A percentile compares a stretch with the other conserved stretches of the same genome.
Evolutionary conservation across 1,140 invertebrate species (phyloP).

Genomic region (Macrocentrus cingulum): DNA sequence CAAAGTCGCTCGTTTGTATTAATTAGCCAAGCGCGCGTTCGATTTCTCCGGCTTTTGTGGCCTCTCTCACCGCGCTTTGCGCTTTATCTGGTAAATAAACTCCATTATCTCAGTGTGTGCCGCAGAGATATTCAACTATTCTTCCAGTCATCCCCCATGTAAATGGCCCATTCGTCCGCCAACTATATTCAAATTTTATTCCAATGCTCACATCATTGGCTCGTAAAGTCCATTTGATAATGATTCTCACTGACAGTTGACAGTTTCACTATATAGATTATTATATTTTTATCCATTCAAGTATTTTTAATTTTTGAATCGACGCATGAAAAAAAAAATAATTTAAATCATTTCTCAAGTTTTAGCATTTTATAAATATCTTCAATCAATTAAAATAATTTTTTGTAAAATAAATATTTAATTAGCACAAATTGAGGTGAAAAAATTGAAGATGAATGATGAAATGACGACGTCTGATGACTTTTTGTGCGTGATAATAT

Average conservation of each 20-base stretch:
- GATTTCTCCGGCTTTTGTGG: constrained; percentile 31
- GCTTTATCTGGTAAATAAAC: not conserved
- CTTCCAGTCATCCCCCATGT: too few species aligned
- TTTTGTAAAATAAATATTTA: too few species aligned
- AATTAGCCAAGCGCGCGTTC: constrained; percentile 38
- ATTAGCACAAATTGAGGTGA: not conserved
- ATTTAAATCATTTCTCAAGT: too few species aligned
- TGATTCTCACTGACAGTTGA: not conserved
- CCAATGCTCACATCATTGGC: not conserved
- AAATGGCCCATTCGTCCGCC: too few species aligned
- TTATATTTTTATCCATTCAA: not conserved
- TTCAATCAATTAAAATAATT: too few species aligned
- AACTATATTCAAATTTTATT: constrained; percentile 18
- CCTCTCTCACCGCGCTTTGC: not conserved
- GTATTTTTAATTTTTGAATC: too few species aligned
- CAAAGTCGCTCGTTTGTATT: constrained; percentile 38
- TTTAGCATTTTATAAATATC: too few species aligned
- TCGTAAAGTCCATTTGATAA: not conserved
- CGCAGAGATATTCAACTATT: not conserved
- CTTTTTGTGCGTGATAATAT: too few species aligned
- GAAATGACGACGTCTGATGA: too few species aligned
- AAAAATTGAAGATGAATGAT: constrained; percentile 2
- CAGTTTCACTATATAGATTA: not conserved
- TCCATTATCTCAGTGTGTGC: constrained; percentile 1
- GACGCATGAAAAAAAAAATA: too few species aligned